Base-by-base conservation (phyloP, 2,797 vertebrate genomes). In the Tragopan temminckii region DNA sequence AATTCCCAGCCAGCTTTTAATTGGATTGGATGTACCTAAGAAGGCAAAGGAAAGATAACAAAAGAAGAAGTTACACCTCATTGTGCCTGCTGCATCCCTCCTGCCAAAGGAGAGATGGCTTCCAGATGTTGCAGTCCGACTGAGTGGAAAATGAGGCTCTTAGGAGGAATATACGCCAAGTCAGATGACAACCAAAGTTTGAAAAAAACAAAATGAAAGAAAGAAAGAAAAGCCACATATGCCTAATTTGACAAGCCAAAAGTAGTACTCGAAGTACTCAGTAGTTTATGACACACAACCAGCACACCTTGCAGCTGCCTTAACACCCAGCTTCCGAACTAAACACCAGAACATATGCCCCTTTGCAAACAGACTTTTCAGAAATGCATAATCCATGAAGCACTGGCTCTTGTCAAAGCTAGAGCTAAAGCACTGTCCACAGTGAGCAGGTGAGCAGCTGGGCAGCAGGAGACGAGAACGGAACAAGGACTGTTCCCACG, bases 91-190 rank as follows among this genome's bases (percentile, higher is more conserved):
- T 89, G 88, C 50, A 55, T 80, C 72, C 69, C 87, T 61, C 59
- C 57, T 88, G 94, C 93, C 93, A 95, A 95, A 66, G 55, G 61
- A 93, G 72, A 90, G 67, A 97, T 93, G 81, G 55, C 46, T 95
- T 95, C 94, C 95, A 97, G 95, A 97, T 96, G 95, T 88, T 94
- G 59, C 40, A 94, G 79, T 67, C 72, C 66, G 71, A 89, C 86
- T 94, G 86, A 0, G 0, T 70, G 46, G 93, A 95, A 96, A 94
- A 95, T 45, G 46, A 95, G 85, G 67, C 84, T 94, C 90, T 83
- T 24, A 90, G 81, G 83, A 92, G 89, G 76, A 91, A 80, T 83
- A 95, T 90, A 92, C 85, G 79, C 92, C 84, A 95, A 96, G 87
- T 72, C 81, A 11, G 86, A 92, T 79, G 85, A 93, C 85, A 93